Evolutionary conservation across 2,113 vertebrate genomes (phyloP).

Genomic region (Myanophis thanlyinensis): DNA sequence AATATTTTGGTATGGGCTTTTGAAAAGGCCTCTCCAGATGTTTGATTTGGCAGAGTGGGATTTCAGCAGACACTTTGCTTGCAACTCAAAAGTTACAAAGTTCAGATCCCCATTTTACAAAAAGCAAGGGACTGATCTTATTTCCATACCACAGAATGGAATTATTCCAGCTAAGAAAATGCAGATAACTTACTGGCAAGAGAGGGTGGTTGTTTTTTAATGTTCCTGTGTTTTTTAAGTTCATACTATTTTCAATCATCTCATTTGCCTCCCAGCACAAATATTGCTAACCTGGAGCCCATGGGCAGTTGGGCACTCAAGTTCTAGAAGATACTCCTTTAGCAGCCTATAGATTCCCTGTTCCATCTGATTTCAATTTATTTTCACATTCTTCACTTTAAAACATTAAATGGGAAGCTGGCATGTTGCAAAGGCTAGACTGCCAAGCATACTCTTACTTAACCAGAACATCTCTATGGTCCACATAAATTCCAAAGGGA

Average conservation of each 20-base stretch:
- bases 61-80: slow-evolving; percentile 47
- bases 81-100: slow-evolving; percentile 25
- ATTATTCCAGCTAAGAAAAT: slow-evolving; percentile 1
- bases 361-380: background rate
- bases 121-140: slow-evolving; percentile 2
- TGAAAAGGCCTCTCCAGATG: slow-evolving; percentile 32
- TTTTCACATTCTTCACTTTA: background rate
- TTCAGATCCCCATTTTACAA: slow-evolving; percentile 41
- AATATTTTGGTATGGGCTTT: slow-evolving; percentile 26
- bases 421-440: background rate
- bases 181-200: slow-evolving; percentile 17
- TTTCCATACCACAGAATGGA: slow-evolving; percentile 2
- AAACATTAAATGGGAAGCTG: background rate
- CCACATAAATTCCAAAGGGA: background rate
- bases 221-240: background rate
- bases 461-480: background rate
- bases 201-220: background rate
- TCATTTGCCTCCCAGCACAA: background rate
- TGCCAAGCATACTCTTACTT: background rate
- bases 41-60: slow-evolving; percentile 52
- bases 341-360: background rate
- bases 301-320: background rate
- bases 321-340: background rate
- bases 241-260: background rate
- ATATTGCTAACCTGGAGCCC: background rate